These are phyloP conservation scores for Sebastes iracundus DNA, from an alignment of 2,797 vertebrate genomes.

Conservation along the genomic window DNA sequence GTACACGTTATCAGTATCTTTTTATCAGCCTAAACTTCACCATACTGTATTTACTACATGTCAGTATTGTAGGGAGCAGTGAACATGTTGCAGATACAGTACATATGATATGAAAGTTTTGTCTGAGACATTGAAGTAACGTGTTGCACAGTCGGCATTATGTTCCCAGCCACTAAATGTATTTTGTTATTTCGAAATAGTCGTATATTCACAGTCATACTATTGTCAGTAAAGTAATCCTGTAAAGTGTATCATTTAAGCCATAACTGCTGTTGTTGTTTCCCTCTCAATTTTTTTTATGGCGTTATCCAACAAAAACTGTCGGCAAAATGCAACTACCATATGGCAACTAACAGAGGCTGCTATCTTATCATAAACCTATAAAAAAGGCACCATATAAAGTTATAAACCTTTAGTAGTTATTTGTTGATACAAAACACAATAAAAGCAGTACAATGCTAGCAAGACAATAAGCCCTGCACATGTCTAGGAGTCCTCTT, in stretches of 20 bases:
- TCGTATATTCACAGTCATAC: neutral
- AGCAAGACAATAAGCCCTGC: neutral
- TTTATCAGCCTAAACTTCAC: neutral
- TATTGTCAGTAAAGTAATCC: neutral
- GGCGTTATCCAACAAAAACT: neutral
- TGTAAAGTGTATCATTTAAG: neutral
- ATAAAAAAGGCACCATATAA: neutral
- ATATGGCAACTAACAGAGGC: neutral
- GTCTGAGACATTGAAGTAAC: neutral
- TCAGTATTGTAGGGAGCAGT: neutral
- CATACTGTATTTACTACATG: neutral
- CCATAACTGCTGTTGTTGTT: neutral
- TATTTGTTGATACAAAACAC: neutral
- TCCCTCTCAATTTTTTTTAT: neutral
- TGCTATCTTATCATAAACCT: neutral
- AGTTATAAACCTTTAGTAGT: neutral
- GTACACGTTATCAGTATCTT: neutral
- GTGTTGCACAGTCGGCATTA: too few relatives aligned
- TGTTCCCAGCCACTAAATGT: neutral
- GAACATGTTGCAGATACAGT: neutral
- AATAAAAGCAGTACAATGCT: neutral
- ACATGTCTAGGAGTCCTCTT: neutral
- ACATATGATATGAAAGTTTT: neutral
- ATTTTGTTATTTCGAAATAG: neutral
- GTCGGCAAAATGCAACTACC: neutral